These are phyloP conservation scores for Cariama cristata DNA, from an alignment of 2,113 vertebrate genomes.

Conservation along the genomic window DNA sequence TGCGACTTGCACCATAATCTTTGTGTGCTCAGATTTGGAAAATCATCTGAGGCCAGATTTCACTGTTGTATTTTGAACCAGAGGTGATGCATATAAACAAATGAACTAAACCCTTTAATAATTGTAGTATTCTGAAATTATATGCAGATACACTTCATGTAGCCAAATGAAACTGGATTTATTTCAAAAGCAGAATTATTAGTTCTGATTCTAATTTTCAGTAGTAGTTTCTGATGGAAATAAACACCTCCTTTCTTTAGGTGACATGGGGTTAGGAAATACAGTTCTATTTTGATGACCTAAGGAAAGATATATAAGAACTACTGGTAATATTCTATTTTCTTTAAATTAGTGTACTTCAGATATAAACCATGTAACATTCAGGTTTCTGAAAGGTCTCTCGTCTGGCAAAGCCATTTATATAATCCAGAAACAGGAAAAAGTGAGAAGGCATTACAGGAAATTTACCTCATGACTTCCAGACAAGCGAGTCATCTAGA, in stretches of 20 bases:
- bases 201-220: neutral
- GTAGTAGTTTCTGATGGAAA: neutral
- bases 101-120: neutral
- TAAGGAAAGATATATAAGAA: neutral
- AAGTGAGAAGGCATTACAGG: neutral
- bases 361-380: neutral
- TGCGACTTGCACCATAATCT: neutral
- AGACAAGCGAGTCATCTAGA: neutral
- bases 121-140: neutral
- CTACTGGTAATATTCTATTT: neutral
- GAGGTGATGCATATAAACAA: neutral
- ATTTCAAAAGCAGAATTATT: neutral
- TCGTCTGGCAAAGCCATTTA: neutral
- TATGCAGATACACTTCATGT: neutral
- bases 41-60: neutral
- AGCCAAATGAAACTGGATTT: neutral
- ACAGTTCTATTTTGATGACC: neutral
- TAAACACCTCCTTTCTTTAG: neutral
- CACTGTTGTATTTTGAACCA: neutral
- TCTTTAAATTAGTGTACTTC: neutral
- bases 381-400: neutral
- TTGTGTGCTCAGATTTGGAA: neutral
- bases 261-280: neutral
- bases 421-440: neutral
- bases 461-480: conserved; percentile 31